phyloP scores from a whole-genome alignment of 2,888 invertebrate species.

The Lasius platythorax region DNA sequence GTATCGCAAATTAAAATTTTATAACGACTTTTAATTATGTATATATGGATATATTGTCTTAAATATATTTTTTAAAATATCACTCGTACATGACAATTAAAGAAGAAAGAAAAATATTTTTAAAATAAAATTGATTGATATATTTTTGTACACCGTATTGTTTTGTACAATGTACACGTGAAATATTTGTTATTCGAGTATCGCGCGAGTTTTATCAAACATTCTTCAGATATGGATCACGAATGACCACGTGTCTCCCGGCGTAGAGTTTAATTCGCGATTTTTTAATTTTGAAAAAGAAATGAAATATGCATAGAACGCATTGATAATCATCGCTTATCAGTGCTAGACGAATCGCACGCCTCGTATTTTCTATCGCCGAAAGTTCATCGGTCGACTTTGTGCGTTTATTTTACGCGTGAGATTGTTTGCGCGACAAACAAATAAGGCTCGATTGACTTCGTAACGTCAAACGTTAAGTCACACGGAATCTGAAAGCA shows the following conservation, averaged over 20 bases:
- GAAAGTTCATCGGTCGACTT: neutral
- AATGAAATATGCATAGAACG: neutral
- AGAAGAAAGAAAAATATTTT: too few species aligned
- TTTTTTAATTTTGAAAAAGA: neutral
- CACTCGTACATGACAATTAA: too few species aligned
- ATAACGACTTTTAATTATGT: neutral
- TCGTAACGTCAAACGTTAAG: neutral
- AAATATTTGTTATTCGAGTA: too few species aligned
- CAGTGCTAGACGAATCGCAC: neutral
- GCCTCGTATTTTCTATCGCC: too few species aligned
- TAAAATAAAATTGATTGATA: too few species aligned
- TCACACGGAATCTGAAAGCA: constrained; percentile 12
- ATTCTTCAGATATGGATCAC: neutral
- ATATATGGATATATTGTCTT: too few species aligned
- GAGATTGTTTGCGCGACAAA: constrained; percentile 7
- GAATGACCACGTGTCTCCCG: neutral
- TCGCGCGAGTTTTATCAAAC: neutral
- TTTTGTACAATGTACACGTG: too few species aligned
- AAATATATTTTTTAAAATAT: too few species aligned
- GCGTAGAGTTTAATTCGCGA: neutral
- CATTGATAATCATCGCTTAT: neutral
- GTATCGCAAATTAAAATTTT: neutral
- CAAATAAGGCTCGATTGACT: constrained; percentile 13
- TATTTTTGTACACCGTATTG: too few species aligned
- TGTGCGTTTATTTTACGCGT: neutral